These are phyloP conservation scores for Scaptomyza caliginosa DNA, from an alignment of 2,888 invertebrate species.

Conservation along the genomic window DNA sequence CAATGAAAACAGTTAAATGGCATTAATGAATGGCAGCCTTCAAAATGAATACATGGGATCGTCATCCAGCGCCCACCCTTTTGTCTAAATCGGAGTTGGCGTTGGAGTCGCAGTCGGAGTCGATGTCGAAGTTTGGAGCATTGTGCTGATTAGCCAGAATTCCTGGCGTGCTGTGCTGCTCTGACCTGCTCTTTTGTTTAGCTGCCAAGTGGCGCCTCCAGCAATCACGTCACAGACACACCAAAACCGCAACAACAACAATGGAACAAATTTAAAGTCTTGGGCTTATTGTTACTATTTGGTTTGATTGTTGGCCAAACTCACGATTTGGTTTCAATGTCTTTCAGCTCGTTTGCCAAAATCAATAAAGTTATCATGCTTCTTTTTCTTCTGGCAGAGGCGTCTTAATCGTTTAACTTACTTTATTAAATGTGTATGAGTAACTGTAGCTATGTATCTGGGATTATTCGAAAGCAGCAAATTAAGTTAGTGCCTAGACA, in stretches of 20 bases:
- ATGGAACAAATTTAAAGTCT: constrained; percentile 27
- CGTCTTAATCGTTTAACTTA: constrained; percentile 40
- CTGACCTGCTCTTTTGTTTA: constrained; percentile 73
- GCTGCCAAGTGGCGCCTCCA: constrained; percentile 78
- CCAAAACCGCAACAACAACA: constrained; percentile 41
- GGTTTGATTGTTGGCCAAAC: constrained; percentile 66
- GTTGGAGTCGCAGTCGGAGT: constrained; percentile 10
- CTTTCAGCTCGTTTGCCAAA: constrained; percentile 68
- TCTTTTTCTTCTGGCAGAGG: constrained; percentile 51
- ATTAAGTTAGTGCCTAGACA: constrained; percentile 57
- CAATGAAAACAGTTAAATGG: constrained; percentile 61
- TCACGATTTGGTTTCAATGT: constrained; percentile 78
- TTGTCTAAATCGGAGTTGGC: constrained; percentile 29
- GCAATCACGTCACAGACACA: constrained; percentile 82
- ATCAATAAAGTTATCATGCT: constrained; percentile 73
- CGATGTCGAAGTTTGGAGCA: constrained; percentile 7
- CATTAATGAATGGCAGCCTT: constrained; percentile 76
- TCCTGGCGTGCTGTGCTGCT: constrained; percentile 60
- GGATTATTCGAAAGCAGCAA: constrained; percentile 62
- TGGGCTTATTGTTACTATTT: constrained; percentile 68
- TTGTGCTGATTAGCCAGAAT: constrained; percentile 78
- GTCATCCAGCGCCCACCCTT: constrained; percentile 66
- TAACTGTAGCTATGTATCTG: neutral
- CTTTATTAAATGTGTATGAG: constrained; percentile 12
- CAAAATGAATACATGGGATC: constrained; percentile 71